Base-by-base conservation (phyloP, 1,140 invertebrate species). In the Drosophila mojavensis region DNA sequence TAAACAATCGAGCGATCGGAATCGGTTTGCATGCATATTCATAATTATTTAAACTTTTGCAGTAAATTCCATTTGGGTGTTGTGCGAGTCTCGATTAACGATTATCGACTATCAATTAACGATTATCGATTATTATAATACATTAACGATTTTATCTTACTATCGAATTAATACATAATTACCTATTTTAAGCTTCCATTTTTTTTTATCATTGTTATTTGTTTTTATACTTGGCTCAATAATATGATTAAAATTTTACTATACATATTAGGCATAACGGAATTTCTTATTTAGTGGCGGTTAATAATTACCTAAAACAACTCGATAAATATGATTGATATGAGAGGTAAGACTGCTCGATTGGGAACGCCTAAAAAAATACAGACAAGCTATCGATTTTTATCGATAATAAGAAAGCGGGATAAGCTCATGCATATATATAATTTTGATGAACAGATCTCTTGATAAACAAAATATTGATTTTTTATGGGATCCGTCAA, bases 161-260 rank as follows among this genome's bases (percentile, higher is more conserved):
- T 73, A 67, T 67, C 63, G 39, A 43, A 36, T 60, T 55, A 30
- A 60, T 75, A 82, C 43, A 78, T 67, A 43, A 58, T 75, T 79
- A 76, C 62, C 51, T 62, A 45, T 11, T 39, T 50, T 71, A 58
- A 72, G 54, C 24, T 71, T 71, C 26, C n/a, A 17, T 85, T 86
- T 78, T 76, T 64, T 83, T 82, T 79, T 81, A 73, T 77, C 66
- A 86, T 85, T 85, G 81, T 85, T 85, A 85, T 85, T 85, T 85
- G 81, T 85, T 85, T 85, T 85, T 85, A 85, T 78, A 78, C 75
- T 78, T 77, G 70, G 75, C 78, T 85, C 82, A 78, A 83, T 68
- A 85, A 78, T 86, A 85, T 62, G 64, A 80, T 68, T 63, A 66
- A 72, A 75, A 81, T 75, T 56, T 58, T 41, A 64, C 48, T 60